Evolutionary conservation across 2,888 invertebrate genomes (phyloP).

Genomic region (Campoplex capitator): DNA sequence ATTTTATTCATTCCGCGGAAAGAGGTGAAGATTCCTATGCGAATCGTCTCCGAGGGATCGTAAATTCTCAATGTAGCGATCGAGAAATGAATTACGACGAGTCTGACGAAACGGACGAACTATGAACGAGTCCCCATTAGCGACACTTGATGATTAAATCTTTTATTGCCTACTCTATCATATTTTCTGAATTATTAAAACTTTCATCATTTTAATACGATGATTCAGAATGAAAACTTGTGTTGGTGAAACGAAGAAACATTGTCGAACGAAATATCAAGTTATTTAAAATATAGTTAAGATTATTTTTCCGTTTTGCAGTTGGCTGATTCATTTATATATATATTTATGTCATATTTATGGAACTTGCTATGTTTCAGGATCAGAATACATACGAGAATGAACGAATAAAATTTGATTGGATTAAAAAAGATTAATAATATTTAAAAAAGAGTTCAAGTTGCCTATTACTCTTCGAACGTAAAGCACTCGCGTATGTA

Average conservation of each 20-base stretch:
- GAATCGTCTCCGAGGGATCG: constrained; percentile 32
- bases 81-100: constrained; percentile 56
- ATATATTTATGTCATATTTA: not conserved
- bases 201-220: not conserved
- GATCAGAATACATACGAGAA: not conserved
- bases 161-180: not conserved
- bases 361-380: not conserved
- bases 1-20: constrained; percentile 54
- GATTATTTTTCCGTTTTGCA: not conserved
- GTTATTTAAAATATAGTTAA: not conserved
- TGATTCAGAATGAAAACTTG: constrained; percentile 1
- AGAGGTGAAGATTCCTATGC: constrained; percentile 33
- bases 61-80: constrained; percentile 50
- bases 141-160: constrained; percentile 11
- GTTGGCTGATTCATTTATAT: not conserved
- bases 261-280: not conserved
- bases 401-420: not conserved
- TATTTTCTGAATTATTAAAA: constrained; percentile 8
- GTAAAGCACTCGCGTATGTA: constrained; percentile 8
- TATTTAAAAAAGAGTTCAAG: constrained; percentile 34
- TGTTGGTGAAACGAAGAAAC: not conserved
- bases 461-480: not conserved
- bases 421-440: constrained; percentile 22
- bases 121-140: constrained; percentile 31
- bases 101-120: constrained; percentile 49